Base-by-base conservation (phyloP, 2,113 vertebrate genomes). In the Pteropus alecto region DNA sequence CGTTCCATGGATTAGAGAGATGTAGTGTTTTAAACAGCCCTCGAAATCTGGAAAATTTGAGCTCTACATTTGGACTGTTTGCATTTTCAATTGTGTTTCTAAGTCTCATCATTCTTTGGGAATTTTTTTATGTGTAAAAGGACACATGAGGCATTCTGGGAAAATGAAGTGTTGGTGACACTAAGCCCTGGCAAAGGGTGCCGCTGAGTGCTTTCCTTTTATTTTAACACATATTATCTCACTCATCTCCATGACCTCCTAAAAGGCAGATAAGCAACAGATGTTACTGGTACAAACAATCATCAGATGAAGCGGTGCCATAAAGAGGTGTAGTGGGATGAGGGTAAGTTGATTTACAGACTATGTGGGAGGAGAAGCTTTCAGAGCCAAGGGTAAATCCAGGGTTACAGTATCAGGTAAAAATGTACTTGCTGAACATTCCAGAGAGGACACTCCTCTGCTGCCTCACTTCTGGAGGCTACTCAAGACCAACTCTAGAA, bases 371-470 rank as follows among this genome's bases (percentile, higher is more conserved):
- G 74, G 48, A 90, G 60, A 74, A 11, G 24, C 14, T 74, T 74
- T 61, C 84, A 38, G 79, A 92, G 87, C 58, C 38, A 48, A 94
- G 28, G 58, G 46, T 51, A 56, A 74, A 33, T 61, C 56, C 48
- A 38, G 73, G 54, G 35, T 92, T 73, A 77, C 22, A 35, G 10
- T 43, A 38, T 87, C 83, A 94, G 79, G 56, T 96, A 60, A 92
- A 93, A 95, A 90, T 87, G 71, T 11, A n/a, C 58, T n/a, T 54
- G 19, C 16, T 84, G 58, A 67, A 30, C 79, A 92, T 96, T 92
- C 82, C 71, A 60, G 73, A 86, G 65, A 41, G 30, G 68, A 13
- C 76, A 61, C 48, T 79, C 88, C 70, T 51, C 46, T 0, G 0
- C 48, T 18, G 46, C 21, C 41, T 56, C 28, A 82, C 68, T 93